These are phyloP conservation scores for Parelbella ahira DNA, from an alignment of 2,888 invertebrate species.

Conservation along the genomic window DNA sequence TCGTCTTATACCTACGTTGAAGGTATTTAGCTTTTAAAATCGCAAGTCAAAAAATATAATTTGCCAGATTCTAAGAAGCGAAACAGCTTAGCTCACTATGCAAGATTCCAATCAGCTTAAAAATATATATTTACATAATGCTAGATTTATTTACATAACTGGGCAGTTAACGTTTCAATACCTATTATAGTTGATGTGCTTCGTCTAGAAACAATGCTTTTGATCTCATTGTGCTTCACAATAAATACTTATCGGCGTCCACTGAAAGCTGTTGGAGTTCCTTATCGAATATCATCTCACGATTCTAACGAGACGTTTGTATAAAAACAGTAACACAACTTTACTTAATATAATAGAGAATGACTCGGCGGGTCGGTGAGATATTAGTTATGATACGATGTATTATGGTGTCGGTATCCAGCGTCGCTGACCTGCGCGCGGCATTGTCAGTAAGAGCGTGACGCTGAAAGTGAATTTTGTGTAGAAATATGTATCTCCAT, in stretches of 20 bases:
- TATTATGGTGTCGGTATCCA: conserved; percentile 35
- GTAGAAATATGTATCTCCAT: conserved; percentile 35
- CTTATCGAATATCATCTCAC: conserved; percentile 62
- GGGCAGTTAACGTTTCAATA: too few species aligned
- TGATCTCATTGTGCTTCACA: conserved; percentile 34
- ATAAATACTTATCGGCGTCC: conserved; percentile 51
- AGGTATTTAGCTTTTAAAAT: too few species aligned
- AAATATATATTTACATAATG: too few species aligned
- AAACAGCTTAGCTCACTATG: too few species aligned
- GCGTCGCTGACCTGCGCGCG: conserved; percentile 1
- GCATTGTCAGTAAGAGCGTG: conserved; percentile 37
- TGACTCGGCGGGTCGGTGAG: conserved; percentile 49
- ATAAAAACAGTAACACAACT: conserved; percentile 50
- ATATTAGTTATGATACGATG: conserved; percentile 44
- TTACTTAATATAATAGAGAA: conserved; percentile 44
- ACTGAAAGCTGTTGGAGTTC: conserved; percentile 40
- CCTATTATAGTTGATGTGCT: too few species aligned
- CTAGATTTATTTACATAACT: too few species aligned
- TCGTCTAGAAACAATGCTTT: conserved; percentile 30
- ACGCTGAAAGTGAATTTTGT: conserved; percentile 56
- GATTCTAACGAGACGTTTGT: conserved; percentile 59
- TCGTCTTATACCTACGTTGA: too few species aligned
- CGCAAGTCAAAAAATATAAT: too few species aligned
- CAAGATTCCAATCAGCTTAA: too few species aligned
- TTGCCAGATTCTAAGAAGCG: too few species aligned